A percentile compares a stretch with the other conserved stretches of the same genome.
These are phyloP conservation scores for Peromyscus leucopus DNA, from an alignment of 2,113 vertebrate species.

Conservation along the genomic window DNA sequence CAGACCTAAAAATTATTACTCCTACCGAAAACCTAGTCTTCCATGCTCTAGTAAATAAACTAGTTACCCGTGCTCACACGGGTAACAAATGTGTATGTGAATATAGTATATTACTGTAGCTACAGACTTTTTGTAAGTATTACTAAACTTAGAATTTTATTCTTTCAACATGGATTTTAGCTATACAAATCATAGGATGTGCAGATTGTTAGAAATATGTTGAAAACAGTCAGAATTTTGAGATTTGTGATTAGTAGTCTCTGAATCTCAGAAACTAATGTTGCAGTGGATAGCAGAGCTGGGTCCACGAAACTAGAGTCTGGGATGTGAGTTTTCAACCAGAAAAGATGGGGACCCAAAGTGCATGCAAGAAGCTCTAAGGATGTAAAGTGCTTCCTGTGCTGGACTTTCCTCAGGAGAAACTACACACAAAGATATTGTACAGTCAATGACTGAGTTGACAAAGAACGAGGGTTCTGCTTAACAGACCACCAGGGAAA, in stretches of 20 bases:
- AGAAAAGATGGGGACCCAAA: not conserved
- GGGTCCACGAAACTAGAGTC: not conserved
- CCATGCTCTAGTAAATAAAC: not conserved
- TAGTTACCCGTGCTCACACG: not conserved
- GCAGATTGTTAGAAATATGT: not conserved
- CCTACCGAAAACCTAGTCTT: not conserved
- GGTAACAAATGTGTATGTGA: not conserved
- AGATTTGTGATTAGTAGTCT: not conserved
- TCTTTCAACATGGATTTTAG: not conserved
- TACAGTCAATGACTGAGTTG: not conserved
- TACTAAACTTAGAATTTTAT: not conserved
- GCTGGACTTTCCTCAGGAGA: not conserved
- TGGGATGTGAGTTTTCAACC: not conserved
- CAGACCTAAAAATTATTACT: not conserved
- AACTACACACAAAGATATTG: not conserved
- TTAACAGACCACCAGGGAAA: not conserved
- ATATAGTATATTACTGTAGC: not conserved
- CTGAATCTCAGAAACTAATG: not conserved
- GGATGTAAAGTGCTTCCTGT: too few relatives aligned
- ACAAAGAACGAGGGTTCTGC: not conserved
- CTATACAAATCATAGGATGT: not conserved
- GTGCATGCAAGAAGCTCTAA: not conserved
- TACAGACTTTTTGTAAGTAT: not conserved
- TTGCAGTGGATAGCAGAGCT: not conserved
- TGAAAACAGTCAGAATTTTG: not conserved